Percentiles rank a stretch among this genome's conserved stretches.
Evolutionary conservation across 2,888 invertebrate species (phyloP).

Genomic region (Lottia gigantea): DNA sequence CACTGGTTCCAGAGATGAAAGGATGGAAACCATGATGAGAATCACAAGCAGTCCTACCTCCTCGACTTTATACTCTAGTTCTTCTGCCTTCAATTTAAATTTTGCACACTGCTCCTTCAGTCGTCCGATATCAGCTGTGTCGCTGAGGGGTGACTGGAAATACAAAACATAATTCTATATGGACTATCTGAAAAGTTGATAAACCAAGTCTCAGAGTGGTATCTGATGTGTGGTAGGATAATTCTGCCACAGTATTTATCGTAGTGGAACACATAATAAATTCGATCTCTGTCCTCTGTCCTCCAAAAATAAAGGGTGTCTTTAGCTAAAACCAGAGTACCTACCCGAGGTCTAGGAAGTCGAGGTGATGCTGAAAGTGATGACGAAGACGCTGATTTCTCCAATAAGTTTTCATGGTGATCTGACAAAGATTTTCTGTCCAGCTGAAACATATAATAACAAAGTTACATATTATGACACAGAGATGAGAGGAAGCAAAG

Average conservation of each 20-base stretch:
- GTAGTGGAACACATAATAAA: too few species aligned
- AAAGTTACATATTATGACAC: too few species aligned
- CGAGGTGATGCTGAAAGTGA: constrained; percentile 1
- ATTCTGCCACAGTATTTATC: too few species aligned
- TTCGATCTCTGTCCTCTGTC: too few species aligned
- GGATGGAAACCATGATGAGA: not conserved
- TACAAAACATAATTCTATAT: constrained; percentile 3
- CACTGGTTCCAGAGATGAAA: too few species aligned
- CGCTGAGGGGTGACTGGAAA: constrained; percentile 26
- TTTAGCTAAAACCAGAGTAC: not conserved
- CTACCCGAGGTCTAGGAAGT: not conserved
- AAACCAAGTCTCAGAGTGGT: too few species aligned
- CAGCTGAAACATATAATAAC: too few species aligned
- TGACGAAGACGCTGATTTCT: not conserved
- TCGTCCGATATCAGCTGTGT: constrained; percentile 39
- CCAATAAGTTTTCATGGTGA: not conserved
- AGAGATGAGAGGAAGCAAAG: too few species aligned
- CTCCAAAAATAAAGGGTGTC: too few species aligned
- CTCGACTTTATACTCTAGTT: constrained; percentile 54
- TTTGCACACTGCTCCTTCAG: constrained; percentile 44
- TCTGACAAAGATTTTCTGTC: too few species aligned
- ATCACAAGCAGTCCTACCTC: constrained; percentile 41
- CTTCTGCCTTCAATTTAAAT: constrained; percentile 48
- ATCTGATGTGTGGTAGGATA: too few species aligned
- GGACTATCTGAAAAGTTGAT: too few species aligned